Evolutionary conservation across 2,113 vertebrate species (phyloP).

Genomic region (Pteropus alecto): DNA sequence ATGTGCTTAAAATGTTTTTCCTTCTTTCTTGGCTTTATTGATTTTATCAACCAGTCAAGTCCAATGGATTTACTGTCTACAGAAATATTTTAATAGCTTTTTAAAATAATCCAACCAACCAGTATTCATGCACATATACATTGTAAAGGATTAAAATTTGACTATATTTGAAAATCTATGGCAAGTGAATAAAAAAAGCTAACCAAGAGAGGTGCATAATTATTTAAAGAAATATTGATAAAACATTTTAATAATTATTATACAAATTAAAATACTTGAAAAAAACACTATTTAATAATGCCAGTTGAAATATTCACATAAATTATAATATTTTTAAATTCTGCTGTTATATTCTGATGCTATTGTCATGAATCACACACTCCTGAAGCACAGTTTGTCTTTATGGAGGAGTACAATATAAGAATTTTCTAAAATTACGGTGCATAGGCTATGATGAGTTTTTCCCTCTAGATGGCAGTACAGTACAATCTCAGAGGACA

Average conservation of each 20-base stretch:
- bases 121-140: not conserved
- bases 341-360: not conserved
- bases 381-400: not conserved
- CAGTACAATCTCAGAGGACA: slow-evolving; percentile 68
- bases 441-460: not conserved
- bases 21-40: not conserved
- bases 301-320: not conserved
- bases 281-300: not conserved
- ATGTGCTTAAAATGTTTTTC: not conserved
- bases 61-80: not conserved
- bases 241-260: not conserved
- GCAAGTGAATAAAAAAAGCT: not conserved
- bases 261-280: not conserved
- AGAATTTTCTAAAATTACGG: slow-evolving; percentile 1
- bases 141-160: not conserved
- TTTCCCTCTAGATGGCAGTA: slow-evolving; percentile 78
- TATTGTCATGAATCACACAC: not conserved
- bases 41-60: not conserved
- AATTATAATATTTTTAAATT: not conserved
- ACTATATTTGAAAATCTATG: not conserved
- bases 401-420: not conserved
- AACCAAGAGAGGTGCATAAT: not conserved
- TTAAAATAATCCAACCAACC: not conserved
- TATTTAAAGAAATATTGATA: not conserved
- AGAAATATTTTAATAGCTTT: not conserved